Evolutionary conservation across 2,888 invertebrate genomes (phyloP), one percentile per base, ranked within the genome.

Genomic region (Chrysomela aeneicollis): DNA sequence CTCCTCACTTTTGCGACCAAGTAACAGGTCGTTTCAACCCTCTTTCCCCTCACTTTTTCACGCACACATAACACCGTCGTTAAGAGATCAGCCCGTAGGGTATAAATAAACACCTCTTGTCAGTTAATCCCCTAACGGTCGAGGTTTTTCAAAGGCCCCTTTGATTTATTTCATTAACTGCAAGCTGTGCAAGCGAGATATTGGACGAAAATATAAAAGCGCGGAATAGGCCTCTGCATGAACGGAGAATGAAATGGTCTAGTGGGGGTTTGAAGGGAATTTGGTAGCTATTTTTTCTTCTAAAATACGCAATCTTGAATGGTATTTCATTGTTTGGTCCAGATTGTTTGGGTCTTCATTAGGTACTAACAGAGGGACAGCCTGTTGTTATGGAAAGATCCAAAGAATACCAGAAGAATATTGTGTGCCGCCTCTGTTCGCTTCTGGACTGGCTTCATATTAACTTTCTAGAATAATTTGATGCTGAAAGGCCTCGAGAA

Each of bases 41-140:
- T 6, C 3, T 42, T 19, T n/a, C 1, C 3, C 42, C 42, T 12
- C 22, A 22, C n/a, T 55, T 42, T 55, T 55, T 21, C 37, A 54
- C 19, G 21, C 37, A 6, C n/a, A 35, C 12, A 37, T 18, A 30
- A 35, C 19, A 53, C 53, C 19, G 18, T 19, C 53, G 35, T 53
- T 53, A 19, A 1, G 10, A 21, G 37, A 54, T 54, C 18, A 17
- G 10, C 21, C 42, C 22, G 21, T 21, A 22, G 10, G 15, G 55
- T 22, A 42, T 55, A 21, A 55, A 55, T 55, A 42, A 55, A 42
- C 42, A 55, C n/a, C 42, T 55, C 22, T 55, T 15, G 35, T 35
- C 55, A 17, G 21, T 42, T 21, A 55, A 55, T 55, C 21, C 15
- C 15, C 35, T 42, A n/a, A 42, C 55, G 12, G 30, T 19, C 10